These are phyloP conservation scores for Muscicapa adusta DNA, from an alignment of 2,113 vertebrate species.

Conservation along the genomic window DNA sequence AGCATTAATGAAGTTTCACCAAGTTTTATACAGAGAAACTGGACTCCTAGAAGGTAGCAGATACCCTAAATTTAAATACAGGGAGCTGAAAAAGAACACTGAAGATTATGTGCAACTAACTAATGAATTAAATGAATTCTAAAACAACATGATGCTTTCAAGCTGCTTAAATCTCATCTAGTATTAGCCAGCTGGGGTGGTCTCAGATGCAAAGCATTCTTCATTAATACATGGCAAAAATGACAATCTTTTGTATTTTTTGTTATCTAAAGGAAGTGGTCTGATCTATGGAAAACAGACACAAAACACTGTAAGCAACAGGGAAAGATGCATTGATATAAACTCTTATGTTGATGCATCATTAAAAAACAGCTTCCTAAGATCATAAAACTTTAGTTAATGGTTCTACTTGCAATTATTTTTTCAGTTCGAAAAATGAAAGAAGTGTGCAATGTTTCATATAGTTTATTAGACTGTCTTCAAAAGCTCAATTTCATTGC, in stretches of 20 bases:
- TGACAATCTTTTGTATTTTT: not conserved
- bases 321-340: not conserved
- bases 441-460: not conserved
- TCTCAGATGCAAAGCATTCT: not conserved
- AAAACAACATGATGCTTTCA: not conserved
- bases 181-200: not conserved
- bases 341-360: not conserved
- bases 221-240: not conserved
- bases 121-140: not conserved
- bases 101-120: not conserved
- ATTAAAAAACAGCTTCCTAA: not conserved
- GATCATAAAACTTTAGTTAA: not conserved
- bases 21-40: not conserved
- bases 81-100: not conserved
- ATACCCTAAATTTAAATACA: accelerated
- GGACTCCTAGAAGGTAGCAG: not conserved
- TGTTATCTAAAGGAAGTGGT: not conserved
- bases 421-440: not conserved
- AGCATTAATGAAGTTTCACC: not conserved
- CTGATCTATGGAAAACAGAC: not conserved
- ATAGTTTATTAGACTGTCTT: not conserved
- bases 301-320: not conserved
- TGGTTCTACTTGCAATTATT: not conserved
- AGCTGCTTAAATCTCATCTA: not conserved
- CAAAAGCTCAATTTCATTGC: not conserved